Conservation (phyloP, 35 echinoderm and acorn worm genomes). For the Strongylocentrotus purpuratus region DNA sequence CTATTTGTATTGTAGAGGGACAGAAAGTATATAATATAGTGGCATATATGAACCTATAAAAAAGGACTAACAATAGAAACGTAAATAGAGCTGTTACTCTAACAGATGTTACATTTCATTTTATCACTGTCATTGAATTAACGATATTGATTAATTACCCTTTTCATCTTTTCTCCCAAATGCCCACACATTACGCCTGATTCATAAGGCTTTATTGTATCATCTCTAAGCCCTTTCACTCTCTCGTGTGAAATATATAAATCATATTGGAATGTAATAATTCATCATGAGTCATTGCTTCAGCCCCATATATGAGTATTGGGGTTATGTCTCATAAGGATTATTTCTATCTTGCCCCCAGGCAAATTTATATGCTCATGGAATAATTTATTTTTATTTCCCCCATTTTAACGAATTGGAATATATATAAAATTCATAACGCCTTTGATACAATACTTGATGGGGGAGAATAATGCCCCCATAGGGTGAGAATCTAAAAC, state of each 20-base stretch:
- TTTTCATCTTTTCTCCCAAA: not conserved
- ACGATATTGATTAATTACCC: not conserved
- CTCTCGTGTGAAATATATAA: not conserved
- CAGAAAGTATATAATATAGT: not conserved
- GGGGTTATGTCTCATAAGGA: not conserved
- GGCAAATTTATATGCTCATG: constrained; percentile 10
- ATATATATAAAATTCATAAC: not conserved
- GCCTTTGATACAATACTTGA: not conserved
- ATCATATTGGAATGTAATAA: constrained; percentile 19
- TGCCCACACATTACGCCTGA: not conserved
- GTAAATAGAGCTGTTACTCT: not conserved
- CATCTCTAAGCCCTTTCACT: not conserved
- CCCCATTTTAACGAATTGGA: not conserved
- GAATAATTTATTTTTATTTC: not conserved
- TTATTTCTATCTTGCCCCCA: not conserved
- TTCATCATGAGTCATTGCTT: not conserved
- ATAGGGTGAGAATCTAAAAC: not conserved
- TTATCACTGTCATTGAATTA: not conserved
- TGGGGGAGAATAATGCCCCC: not conserved
- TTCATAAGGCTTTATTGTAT: not conserved
- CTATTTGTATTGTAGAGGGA: too few relatives aligned
- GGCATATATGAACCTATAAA: not conserved
- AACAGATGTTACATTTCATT: not conserved
- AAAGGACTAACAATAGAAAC: not conserved
- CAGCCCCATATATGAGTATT: not conserved